These are phyloP conservation scores for Pseudocheirus occidentalis DNA, from an alignment of 2,797 vertebrate species.

Conservation along the genomic window DNA sequence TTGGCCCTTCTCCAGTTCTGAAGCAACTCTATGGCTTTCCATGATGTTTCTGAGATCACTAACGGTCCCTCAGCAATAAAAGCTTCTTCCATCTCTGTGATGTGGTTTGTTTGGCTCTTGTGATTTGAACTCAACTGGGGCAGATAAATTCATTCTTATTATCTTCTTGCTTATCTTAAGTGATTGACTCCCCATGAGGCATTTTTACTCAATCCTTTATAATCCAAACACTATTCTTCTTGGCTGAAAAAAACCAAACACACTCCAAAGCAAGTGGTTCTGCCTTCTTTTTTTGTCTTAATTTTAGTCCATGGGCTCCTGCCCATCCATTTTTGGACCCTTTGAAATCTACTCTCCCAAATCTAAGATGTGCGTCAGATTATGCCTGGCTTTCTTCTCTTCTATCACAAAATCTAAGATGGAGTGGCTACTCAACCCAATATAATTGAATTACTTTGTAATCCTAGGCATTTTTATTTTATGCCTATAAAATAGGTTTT, in stretches of 20 bases:
- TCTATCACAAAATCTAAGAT: neutral
- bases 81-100: neutral
- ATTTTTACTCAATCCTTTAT: neutral
- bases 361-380: neutral
- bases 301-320: neutral
- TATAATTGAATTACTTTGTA: neutral
- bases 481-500: neutral
- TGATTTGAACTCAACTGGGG: neutral
- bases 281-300: neutral
- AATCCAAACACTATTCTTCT: constrained; percentile 5
- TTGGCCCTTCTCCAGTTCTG: neutral
- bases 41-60: neutral
- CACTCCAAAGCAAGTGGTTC: neutral
- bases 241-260: neutral
- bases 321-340: neutral
- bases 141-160: neutral
- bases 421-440: neutral
- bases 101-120: neutral
- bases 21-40: neutral
- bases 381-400: neutral
- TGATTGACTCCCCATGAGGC: neutral
- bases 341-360: neutral
- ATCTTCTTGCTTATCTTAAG: neutral
- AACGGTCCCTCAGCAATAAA: neutral
- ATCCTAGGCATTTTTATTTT: neutral